These are phyloP conservation scores for Hyperoodon ampullatus DNA, from an alignment of 2,113 vertebrate genomes.

Conservation along the genomic window DNA sequence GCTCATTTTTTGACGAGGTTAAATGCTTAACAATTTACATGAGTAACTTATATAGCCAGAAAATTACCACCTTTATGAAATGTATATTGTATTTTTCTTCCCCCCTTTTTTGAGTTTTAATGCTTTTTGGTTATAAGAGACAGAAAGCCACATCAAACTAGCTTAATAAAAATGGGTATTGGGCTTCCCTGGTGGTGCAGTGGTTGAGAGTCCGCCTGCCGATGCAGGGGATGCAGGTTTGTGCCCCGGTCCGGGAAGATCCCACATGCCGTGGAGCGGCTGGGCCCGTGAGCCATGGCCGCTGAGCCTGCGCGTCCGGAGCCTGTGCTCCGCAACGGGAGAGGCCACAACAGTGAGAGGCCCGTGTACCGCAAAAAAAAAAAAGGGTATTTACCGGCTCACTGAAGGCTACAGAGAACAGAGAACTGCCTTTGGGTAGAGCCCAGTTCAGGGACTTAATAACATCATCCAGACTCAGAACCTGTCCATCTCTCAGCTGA, in stretches of 20 bases:
- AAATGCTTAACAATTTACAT: not conserved
- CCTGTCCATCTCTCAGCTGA: not conserved
- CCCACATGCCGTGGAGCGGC: too few species aligned
- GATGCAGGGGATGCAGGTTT: too few species aligned
- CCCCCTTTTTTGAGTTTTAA: not conserved
- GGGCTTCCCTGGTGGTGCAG: too few species aligned
- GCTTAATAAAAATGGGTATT: not conserved
- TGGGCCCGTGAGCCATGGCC: too few species aligned
- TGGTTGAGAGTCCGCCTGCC: too few species aligned
- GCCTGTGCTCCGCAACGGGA: too few species aligned
- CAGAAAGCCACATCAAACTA: not conserved
- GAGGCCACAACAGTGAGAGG: too few species aligned
- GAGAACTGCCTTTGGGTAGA: not conserved
- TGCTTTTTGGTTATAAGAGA: not conserved
- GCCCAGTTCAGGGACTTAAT: not conserved
- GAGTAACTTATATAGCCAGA: not conserved
- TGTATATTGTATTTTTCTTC: not conserved
- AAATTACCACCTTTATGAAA: not conserved
- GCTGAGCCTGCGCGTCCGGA: too few species aligned
- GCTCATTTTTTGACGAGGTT: not conserved
- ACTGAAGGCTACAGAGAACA: not conserved
- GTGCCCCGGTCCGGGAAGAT: too few species aligned
- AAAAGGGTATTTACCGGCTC: not conserved
- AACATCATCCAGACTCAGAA: not conserved
- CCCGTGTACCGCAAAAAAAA: too few species aligned